Evolutionary conservation across 2,113 vertebrate species (phyloP).

Genomic region (Pygoscelis antarcticus): DNA sequence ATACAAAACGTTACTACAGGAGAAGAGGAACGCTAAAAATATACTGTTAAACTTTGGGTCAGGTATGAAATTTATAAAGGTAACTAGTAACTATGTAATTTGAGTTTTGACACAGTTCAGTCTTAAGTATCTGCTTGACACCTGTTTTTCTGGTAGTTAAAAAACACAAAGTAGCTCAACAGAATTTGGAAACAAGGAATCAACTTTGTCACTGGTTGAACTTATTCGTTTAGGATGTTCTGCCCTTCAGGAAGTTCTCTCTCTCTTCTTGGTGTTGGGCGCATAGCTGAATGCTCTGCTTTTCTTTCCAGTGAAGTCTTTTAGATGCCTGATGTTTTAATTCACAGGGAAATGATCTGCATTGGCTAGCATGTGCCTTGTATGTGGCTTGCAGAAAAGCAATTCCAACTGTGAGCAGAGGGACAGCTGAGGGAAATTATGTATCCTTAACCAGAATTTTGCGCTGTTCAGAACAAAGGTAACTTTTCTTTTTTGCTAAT

Average conservation of each 20-base stretch:
- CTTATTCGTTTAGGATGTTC: too few relatives aligned
- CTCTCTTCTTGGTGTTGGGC: rapidly evolving
- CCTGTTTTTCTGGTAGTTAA: not conserved
- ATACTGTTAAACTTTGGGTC: not conserved
- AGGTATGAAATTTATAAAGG: not conserved
- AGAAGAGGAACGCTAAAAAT: not conserved
- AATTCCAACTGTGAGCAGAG: constrained; percentile 87
- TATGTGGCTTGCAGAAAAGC: constrained; percentile 93
- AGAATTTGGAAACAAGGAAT: not conserved
- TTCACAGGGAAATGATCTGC: constrained; percentile 89
- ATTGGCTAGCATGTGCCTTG: constrained; percentile 92
- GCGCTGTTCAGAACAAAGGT: constrained; percentile 90
- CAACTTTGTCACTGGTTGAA: not conserved
- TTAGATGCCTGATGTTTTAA: not conserved
- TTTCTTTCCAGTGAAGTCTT: not conserved
- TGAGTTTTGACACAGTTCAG: not conserved
- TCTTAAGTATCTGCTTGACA: not conserved
- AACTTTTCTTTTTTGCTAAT: not conserved
- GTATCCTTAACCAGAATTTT: constrained; percentile 92
- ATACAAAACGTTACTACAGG: not conserved
- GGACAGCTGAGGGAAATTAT: constrained; percentile 90
- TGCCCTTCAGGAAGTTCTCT: not conserved
- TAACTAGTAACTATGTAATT: not conserved
- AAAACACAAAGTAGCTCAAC: not conserved
- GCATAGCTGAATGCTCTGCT: rapidly evolving